phyloP scores from a whole-genome alignment of 2,797 vertebrate genomes.

The Lepilemur ruficaudatus region DNA sequence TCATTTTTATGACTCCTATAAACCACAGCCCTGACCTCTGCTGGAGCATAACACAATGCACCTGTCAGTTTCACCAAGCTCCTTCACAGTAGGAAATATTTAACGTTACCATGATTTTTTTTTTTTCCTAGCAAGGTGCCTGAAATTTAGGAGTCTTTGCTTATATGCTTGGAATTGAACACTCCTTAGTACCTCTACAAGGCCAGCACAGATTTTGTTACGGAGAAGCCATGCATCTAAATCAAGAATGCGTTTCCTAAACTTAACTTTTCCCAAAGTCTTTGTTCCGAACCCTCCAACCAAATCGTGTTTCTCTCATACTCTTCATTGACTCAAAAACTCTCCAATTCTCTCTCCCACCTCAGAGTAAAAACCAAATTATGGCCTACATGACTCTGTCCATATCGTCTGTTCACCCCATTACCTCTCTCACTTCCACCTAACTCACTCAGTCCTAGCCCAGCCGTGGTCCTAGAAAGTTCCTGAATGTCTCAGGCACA shows the following conservation, averaged over 20 bases:
- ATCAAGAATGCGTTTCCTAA: background rate
- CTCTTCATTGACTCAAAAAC: background rate
- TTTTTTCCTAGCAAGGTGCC: background rate
- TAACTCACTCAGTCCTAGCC: background rate
- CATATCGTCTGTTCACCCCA: background rate
- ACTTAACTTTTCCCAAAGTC: background rate
- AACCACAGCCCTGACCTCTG: background rate
- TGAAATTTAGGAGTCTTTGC: background rate
- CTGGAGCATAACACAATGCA: background rate
- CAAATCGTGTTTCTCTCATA: background rate
- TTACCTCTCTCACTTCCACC: background rate
- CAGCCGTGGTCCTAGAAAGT: rapidly evolving
- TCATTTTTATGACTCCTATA: background rate
- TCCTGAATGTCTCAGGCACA: rapidly evolving
- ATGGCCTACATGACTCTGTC: too few relatives aligned
- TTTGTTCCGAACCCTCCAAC: background rate
- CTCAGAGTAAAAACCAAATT: background rate
- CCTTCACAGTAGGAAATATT: background rate
- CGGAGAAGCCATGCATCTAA: background rate
- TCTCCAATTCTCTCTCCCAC: background rate
- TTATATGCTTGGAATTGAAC: background rate
- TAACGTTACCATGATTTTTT: background rate
- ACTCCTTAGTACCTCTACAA: background rate
- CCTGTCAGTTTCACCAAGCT: background rate
- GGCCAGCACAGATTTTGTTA: background rate